Evolutionary conservation across 2,888 invertebrate genomes (phyloP), one percentile per base, ranked within the genome.

Genomic region (Acronicta alni): DNA sequence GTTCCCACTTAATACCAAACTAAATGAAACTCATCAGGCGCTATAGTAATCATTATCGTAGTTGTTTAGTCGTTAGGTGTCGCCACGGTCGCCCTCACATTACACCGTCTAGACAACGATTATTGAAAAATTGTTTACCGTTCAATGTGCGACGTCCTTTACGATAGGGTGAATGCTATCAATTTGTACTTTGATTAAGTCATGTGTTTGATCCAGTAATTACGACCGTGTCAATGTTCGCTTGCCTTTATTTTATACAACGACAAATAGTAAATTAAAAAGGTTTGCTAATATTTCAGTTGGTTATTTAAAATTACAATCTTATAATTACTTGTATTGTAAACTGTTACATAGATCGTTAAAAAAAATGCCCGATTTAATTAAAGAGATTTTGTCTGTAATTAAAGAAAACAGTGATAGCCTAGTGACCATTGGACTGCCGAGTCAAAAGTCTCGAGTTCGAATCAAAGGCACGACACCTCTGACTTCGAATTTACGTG

Each of bases 21-120:
- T 48, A 66, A 69, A 69, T 74, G 67, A 68, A 71, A 56, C 38
- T 42, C 54, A 60, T 74, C 75, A 77, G 54, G 49, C 57, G 39
- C 43, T 58, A 20, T 57, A 43, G 41, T 72, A 68, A 77, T 73
- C 72, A 68, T 73, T 78, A 74, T 74, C 59, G 62, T 54, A 57
- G 57, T 72, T 68, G 59, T 63, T 60, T 53, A 54, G 23, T 48
- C 59, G 66, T 45, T 70, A 77, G 74, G 72, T 72, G 77, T 78
- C 76, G 72, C 73, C 58, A 69, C 61, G 62, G 60, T 65, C 77
- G 71, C 71, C 67, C 67, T 48, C 69, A 72, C 81, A 80, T 85
- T 85, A 83, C 66, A 47, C 64, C 73, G 88, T 87, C 88, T 88
- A 88, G 87, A 88, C 87, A 56, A 23, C 54, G 64, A 60, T 69